These are phyloP conservation scores for Eulithis prunata DNA, from an alignment of 2,888 invertebrate species.

Conservation along the genomic window DNA sequence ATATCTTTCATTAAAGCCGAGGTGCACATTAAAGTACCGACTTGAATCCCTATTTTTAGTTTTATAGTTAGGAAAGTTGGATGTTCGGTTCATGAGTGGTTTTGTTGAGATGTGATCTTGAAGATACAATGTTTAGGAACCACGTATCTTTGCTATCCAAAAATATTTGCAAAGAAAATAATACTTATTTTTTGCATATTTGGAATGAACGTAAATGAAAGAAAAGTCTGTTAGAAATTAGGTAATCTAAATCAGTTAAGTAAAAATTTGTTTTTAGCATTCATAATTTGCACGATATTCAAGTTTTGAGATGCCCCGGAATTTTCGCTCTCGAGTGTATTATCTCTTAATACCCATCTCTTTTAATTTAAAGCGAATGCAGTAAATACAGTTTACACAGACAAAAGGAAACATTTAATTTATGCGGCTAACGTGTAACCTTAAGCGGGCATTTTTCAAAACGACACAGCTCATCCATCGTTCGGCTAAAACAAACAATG, in stretches of 20 bases:
- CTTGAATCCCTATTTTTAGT: slow-evolving; percentile 60
- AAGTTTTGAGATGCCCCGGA: too few species aligned
- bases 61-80: slow-evolving; percentile 48
- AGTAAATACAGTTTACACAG: slow-evolving; percentile 36
- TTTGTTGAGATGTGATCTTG: neutral
- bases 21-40: slow-evolving; percentile 51
- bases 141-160: too few species aligned
- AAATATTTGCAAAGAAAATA: too few species aligned
- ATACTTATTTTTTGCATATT: too few species aligned
- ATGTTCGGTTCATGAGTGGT: neutral
- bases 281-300: too few species aligned
- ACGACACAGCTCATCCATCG: slow-evolving; percentile 53
- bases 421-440: slow-evolving; percentile 46
- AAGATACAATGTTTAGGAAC: too few species aligned
- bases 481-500: slow-evolving; percentile 43
- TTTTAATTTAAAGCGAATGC: slow-evolving; percentile 19
- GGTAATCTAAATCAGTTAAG: too few species aligned
- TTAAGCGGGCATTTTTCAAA: slow-evolving; percentile 51
- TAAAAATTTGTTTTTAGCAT: too few species aligned
- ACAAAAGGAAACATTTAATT: slow-evolving; percentile 44
- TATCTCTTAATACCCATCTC: slow-evolving; percentile 9
- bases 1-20: slow-evolving; percentile 59
- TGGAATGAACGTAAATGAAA: too few species aligned
- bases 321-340: neutral
- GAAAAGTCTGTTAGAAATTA: too few species aligned